Evolutionary conservation across 1,140 invertebrate genomes (phyloP), one percentile per base, ranked within the genome.

Genomic region (Saccostrea glomerata): DNA sequence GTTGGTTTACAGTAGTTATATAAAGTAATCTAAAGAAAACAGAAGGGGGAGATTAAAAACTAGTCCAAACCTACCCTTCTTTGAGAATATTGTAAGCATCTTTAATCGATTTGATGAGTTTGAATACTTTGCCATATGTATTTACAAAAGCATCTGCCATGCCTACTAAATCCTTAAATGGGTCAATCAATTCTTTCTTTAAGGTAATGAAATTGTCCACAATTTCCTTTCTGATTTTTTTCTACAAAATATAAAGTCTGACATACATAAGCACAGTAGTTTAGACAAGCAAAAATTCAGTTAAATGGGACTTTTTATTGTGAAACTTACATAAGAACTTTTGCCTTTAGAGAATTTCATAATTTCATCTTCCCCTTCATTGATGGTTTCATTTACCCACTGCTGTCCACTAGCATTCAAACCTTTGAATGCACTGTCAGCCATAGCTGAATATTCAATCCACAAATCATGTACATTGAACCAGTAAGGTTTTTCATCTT

Each of bases 401-500:
- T 77, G 36, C 25, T 25, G 23, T 12, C 70, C 70, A 30, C 23
- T 25, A 30, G 7, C 25, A 15, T 77, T 77, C 25, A 77, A 9
- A 77, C 70, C 25, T 13, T 77, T 2, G 25, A 77, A 77, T 13
- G 70, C 70, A 11, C 30, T 77, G 11, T 12, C 5, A 15, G 70
- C 70, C 25, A 77, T 15, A 17, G 23, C 25, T 30, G 25, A 0
- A 17, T 77, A 77, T 36, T 77, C 70, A 13, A 25, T 30, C 5
- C 23, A 9, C 3, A 77, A 36, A 15, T 6, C 70, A 30, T 12
- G 23, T 36, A 77, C 25, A 47, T 92, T 89, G 87, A 88, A 92
- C 91, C 91, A 92, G 63, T 91, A 90, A 20, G 91, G 91, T 47
- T 89, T 90, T 70, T 91, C 88, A 82, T 90, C 90, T 77, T 7